A percentile compares a stretch with the other conserved stretches of the same genome.
phyloP scores from a whole-genome alignment of 2,113 vertebrate genomes.

The Gallinago undulata region DNA sequence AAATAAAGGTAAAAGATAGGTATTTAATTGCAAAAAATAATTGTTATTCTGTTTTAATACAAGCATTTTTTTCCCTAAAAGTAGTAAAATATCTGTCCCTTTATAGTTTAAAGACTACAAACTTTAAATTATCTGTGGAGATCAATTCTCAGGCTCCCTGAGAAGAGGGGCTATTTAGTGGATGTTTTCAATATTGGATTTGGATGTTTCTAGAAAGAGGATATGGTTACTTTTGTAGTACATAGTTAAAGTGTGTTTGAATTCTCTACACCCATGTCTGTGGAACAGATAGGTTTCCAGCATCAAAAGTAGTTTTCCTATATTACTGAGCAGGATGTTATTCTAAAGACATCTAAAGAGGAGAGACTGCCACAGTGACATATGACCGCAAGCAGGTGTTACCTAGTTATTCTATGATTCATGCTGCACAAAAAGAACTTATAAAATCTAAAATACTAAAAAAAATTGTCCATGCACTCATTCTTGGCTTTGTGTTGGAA shows the following conservation, averaged over 20 bases:
- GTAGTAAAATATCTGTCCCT: neutral
- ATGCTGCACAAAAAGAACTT: neutral
- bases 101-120: neutral
- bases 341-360: neutral
- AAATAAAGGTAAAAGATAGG: neutral
- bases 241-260: neutral
- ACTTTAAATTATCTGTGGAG: neutral
- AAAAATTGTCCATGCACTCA: fast-evolving
- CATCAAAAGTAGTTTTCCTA: neutral
- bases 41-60: neutral
- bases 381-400: neutral
- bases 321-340: neutral
- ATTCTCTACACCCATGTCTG: neutral
- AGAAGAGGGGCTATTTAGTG: neutral
- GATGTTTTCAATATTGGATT: neutral
- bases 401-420: neutral
- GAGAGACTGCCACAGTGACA: neutral
- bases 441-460: neutral
- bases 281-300: neutral
- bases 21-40: neutral
- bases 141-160: neutral
- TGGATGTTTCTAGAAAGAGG: neutral
- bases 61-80: neutral
- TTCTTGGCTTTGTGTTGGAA: neutral
- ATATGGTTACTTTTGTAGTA: neutral